phyloP scores from a whole-genome alignment of 2,797 vertebrate genomes.

The Microchirus variegatus region DNA sequence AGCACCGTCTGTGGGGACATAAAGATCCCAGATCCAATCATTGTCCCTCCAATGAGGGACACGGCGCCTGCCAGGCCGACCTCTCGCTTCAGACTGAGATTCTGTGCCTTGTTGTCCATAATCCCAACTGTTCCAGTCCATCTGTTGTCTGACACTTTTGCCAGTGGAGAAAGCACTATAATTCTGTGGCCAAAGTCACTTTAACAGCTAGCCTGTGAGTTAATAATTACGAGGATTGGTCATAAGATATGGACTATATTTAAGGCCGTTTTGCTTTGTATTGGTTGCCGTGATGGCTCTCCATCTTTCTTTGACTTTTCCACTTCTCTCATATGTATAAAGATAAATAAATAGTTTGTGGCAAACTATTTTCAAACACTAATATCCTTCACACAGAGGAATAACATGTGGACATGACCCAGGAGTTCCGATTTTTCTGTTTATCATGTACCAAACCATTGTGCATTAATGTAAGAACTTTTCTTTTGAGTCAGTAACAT shows the following conservation, averaged over 20 bases:
- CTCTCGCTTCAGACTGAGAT: constrained; percentile 82
- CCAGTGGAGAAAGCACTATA: background rate
- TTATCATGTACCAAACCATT: too few relatives aligned
- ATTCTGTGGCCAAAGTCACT: constrained; percentile 48
- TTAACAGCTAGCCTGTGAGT: constrained; percentile 36
- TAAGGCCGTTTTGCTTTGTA: background rate
- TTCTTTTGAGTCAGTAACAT: too few relatives aligned
- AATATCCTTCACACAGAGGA: too few relatives aligned
- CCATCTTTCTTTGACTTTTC: background rate
- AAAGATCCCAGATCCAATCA: constrained; percentile 92
- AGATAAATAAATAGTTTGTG: too few relatives aligned
- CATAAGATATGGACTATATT: background rate
- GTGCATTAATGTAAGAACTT: too few relatives aligned
- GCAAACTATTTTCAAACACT: too few relatives aligned
- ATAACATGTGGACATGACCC: too few relatives aligned
- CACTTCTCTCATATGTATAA: background rate
- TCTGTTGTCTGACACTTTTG: constrained; percentile 2
- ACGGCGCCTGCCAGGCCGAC: constrained; percentile 84
- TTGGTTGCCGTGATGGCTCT: background rate
- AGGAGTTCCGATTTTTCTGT: too few relatives aligned
- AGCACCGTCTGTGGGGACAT: constrained; percentile 90
- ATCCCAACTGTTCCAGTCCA: background rate
- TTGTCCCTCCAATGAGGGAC: constrained; percentile 87
- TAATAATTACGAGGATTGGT: constrained; percentile 69
- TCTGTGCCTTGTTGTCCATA: constrained; percentile 45